Evolutionary conservation across 2,113 vertebrate species (phyloP).

Genomic region (Chamaea fasciata): DNA sequence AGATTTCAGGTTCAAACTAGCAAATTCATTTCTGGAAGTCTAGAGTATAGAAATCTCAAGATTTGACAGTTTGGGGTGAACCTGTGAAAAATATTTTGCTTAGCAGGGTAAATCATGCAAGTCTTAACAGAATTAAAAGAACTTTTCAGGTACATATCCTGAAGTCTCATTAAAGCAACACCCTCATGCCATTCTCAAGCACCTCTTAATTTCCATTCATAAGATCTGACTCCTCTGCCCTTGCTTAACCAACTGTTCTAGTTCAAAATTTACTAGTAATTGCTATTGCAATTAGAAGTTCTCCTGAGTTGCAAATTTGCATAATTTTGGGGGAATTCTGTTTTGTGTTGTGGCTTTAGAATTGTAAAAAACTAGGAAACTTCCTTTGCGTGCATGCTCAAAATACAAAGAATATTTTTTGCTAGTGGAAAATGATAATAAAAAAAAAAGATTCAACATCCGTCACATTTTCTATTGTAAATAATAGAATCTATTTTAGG

Average conservation of each 20-base stretch:
- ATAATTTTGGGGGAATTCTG: background rate
- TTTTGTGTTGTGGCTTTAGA: background rate
- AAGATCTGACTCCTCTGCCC: background rate
- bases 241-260: background rate
- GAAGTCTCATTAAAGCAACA: background rate
- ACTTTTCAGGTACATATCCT: background rate
- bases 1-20: background rate
- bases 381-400: background rate
- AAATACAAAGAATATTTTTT: background rate
- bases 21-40: background rate
- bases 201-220: background rate
- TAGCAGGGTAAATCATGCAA: background rate
- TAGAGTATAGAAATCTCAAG: background rate
- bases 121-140: background rate
- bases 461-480: background rate
- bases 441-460: background rate
- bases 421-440: background rate
- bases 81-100: background rate
- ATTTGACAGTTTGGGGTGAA: background rate
- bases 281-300: background rate
- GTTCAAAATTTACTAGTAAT: background rate
- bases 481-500: background rate
- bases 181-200: background rate
- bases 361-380: background rate
- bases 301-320: background rate